Evolutionary conservation across 2,797 vertebrate genomes (phyloP).

Genomic region (Sebastes melanostomus): DNA sequence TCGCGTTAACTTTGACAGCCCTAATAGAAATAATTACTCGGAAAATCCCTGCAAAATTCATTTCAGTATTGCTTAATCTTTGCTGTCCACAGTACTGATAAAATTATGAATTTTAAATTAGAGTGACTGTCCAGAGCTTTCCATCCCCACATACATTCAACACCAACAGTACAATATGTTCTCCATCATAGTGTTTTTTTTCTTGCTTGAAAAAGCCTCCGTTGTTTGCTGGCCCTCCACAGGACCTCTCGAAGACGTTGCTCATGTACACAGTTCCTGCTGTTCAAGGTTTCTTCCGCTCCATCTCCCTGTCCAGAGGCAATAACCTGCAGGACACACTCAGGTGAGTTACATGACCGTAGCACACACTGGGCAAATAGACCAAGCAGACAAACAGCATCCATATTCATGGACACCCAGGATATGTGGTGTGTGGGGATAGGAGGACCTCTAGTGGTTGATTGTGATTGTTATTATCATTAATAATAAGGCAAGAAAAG

Average conservation of each 20-base stretch:
- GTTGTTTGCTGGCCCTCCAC: constrained; percentile 49
- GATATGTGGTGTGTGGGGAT: constrained; percentile 6
- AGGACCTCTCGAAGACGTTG: constrained; percentile 96
- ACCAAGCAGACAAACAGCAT: not conserved
- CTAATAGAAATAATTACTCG: not conserved
- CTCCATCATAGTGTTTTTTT: not conserved
- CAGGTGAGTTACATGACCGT: constrained; percentile 78
- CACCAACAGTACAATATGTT: not conserved
- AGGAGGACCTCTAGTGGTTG: constrained; percentile 75
- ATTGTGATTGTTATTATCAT: not conserved
- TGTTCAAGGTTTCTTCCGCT: constrained; percentile 97
- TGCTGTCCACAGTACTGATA: not conserved
- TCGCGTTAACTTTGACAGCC: too few relatives aligned
- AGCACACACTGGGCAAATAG: not conserved
- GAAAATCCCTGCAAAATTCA: not conserved
- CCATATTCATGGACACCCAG: not conserved
- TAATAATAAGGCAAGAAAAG: not conserved
- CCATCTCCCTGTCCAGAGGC: constrained; percentile 96
- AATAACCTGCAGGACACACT: constrained; percentile 99
- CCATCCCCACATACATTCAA: not conserved
- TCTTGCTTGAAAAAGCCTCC: not conserved
- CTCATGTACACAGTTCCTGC: constrained; percentile 98
- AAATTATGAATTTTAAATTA: not conserved
- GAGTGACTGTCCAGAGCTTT: not conserved
- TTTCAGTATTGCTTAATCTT: not conserved